These are phyloP conservation scores for Orthonychiurus folsomi DNA, from an alignment of 2,888 invertebrate species.

Conservation along the genomic window DNA sequence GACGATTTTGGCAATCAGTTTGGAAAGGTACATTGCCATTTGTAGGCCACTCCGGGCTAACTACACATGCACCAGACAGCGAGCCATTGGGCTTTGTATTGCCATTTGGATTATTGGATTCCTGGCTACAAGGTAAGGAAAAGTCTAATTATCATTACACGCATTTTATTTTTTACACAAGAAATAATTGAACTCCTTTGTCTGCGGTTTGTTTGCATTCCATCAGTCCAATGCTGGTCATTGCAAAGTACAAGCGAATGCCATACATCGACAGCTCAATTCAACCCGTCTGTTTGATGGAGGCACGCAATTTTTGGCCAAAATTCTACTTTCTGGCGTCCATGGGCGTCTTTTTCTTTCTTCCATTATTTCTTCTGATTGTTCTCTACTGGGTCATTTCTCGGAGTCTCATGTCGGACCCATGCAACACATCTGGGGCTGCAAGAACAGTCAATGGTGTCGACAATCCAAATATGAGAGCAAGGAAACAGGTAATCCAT, in stretches of 20 bases:
- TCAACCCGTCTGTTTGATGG: conserved; percentile 65
- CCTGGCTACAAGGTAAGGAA: conserved; percentile 42
- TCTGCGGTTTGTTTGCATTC: conserved; percentile 13
- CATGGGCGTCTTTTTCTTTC: conserved; percentile 72
- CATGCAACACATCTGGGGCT: conserved; percentile 53
- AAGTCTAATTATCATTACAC: not conserved
- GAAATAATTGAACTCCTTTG: not conserved
- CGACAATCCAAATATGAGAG: conserved; percentile 41
- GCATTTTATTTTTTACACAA: not conserved
- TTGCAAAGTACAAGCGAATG: conserved; percentile 65
- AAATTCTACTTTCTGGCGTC: conserved; percentile 70
- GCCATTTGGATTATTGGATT: conserved; percentile 44
- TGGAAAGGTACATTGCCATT: conserved; percentile 58
- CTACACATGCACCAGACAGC: conserved; percentile 44
- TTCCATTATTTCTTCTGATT: conserved; percentile 71
- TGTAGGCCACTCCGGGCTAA: conserved; percentile 46
- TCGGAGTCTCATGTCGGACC: conserved; percentile 71
- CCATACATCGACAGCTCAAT: conserved; percentile 61
- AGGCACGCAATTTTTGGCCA: conserved; percentile 67
- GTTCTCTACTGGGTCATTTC: conserved; percentile 77
- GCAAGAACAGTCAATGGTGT: conserved; percentile 33
- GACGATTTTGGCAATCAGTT: conserved; percentile 86
- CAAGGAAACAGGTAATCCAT: conserved; percentile 40
- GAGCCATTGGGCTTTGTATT: conserved; percentile 43
- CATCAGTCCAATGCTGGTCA: conserved; percentile 73